Base-by-base conservation (phyloP, 2,888 invertebrate species). In the Apantesis nais region DNA sequence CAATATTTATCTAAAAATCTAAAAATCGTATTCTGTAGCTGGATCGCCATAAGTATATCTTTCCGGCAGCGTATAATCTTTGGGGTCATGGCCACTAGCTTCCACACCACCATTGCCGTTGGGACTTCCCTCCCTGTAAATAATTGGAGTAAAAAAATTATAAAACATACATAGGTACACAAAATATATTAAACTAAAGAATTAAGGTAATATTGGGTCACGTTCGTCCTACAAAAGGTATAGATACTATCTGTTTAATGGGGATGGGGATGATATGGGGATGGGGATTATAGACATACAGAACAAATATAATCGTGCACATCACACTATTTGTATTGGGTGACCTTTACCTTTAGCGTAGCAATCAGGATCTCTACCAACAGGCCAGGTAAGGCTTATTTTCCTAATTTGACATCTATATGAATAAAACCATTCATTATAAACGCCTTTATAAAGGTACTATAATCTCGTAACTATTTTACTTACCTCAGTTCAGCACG, bases 61-160 rank as follows among this genome's bases (percentile, higher is more conserved):
- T 72, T 93, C 90, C 7, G 95, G 95, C 37, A 95, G 86, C 5
- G 86, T 77, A 75, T 95, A 95, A 75, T 95, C 94, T 11, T 87
- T 89, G 25, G 90, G 89, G 74, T 95, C 92, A 75, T 95, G 94
- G 0, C 95, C 95, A 55, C 88, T 79, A 0, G 93, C 90, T 76
- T 95, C 95, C 5, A 90, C 87, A 22, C 95, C 94, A 9, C 94
- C 95, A 55, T 95, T 93, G 66, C 93, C 94, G 66, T 93, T 92
- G 44, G 83, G 84, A 61, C 89, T 86, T 19, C 89, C 92, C 75
- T 91, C 91, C 78, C 94, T 94, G 84, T 62, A 81, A 66, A 29
- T 29, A 58, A 52, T 25, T 37, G 16, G 34, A 37, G 3, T 3
- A 11, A 14, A 14, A 29, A 55, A 55, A 25, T 52, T 52, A n/a